Evolutionary conservation across 2,113 vertebrate species (phyloP).

Genomic region (Tringa solitaria): DNA sequence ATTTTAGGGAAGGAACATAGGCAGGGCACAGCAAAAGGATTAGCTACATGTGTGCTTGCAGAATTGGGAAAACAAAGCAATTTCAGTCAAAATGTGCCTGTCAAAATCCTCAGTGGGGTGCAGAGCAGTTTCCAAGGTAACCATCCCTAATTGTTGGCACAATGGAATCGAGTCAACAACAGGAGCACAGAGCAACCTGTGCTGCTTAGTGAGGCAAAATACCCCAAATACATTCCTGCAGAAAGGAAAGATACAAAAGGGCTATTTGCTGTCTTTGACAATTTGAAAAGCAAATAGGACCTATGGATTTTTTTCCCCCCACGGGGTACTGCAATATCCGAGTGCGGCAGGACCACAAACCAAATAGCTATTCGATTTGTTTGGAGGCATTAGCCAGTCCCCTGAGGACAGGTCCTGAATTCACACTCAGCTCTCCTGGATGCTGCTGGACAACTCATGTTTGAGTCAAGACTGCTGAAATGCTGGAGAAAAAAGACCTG

Average conservation of each 20-base stretch:
- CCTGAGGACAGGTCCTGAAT: background rate
- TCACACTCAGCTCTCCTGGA: background rate
- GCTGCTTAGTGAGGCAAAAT: constrained; percentile 26
- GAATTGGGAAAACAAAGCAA: constrained; percentile 72
- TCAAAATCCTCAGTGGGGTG: constrained; percentile 71
- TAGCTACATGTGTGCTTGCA: constrained; percentile 32
- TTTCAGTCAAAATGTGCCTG: constrained; percentile 70
- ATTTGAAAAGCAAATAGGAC: constrained; percentile 17
- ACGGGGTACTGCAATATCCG: background rate
- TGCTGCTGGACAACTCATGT: background rate
- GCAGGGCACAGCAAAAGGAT: constrained; percentile 36
- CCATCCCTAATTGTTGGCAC: constrained; percentile 69
- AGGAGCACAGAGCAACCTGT: constrained; percentile 56
- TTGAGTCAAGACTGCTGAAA: background rate
- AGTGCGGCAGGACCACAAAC: background rate
- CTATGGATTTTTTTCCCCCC: background rate
- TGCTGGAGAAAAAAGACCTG: accelerated
- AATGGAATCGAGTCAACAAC: constrained; percentile 58
- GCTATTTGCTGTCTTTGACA: background rate
- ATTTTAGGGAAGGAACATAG: constrained; percentile 27
- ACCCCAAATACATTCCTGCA: constrained; percentile 16
- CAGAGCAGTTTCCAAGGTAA: constrained; percentile 76
- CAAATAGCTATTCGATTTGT: background rate
- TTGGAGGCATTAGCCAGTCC: background rate
- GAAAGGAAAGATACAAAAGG: background rate